phyloP scores from a whole-genome alignment of 2,113 vertebrate genomes.

The Loxodonta africana region DNA sequence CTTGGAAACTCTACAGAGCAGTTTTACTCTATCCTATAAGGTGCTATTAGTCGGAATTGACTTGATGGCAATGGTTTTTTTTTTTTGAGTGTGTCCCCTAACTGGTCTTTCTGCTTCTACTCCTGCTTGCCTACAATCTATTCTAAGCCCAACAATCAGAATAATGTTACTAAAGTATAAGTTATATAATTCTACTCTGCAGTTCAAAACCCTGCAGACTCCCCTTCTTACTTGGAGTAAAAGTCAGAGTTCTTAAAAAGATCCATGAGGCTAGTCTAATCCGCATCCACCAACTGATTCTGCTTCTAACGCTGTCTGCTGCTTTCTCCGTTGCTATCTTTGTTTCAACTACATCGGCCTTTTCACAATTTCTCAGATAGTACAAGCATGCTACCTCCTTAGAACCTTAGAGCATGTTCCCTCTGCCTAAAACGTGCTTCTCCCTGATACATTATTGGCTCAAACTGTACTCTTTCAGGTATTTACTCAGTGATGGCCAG shows the following conservation, averaged over 20 bases:
- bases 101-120: not conserved
- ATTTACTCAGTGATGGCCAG: not conserved
- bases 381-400: accelerated
- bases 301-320: not conserved
- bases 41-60: too few relatives aligned
- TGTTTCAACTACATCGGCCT: too few relatives aligned
- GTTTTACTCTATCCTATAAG: too few relatives aligned
- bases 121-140: not conserved
- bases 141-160: not conserved
- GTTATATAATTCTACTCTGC: not conserved
- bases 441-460: accelerated
- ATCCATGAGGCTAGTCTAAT: too few relatives aligned
- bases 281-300: accelerated
- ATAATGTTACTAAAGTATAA: not conserved
- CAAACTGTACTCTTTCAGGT: not conserved
- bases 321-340: not conserved
- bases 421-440: accelerated
- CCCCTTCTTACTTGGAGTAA: not conserved
- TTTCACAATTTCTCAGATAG: too few relatives aligned
- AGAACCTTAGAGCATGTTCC: too few relatives aligned
- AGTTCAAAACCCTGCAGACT: not conserved
- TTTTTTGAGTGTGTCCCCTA: too few relatives aligned
- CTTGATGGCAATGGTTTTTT: too few relatives aligned
- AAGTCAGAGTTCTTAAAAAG: not conserved
- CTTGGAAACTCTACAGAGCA: too few relatives aligned